Conservation (phyloP, 2,797 vertebrate species). For the Mastacembelus armatus region DNA sequence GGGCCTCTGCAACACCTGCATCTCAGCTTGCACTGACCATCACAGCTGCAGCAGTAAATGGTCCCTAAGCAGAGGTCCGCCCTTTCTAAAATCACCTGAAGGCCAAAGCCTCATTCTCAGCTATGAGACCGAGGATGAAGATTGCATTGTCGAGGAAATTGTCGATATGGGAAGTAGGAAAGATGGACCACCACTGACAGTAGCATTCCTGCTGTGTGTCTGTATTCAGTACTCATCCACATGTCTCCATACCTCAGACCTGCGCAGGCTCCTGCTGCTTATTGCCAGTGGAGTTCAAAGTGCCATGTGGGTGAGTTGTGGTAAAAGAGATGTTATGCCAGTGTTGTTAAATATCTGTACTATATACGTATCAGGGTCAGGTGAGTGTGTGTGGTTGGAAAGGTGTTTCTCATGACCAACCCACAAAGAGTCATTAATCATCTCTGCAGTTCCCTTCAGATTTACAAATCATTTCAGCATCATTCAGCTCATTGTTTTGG, state of each 20-base stretch:
- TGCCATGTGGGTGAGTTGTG: constrained; percentile 82
- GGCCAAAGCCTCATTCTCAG: constrained; percentile 66
- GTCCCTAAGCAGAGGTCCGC: constrained; percentile 10
- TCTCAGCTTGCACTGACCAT: constrained; percentile 26
- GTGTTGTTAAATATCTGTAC: background rate
- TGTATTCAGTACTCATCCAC: constrained; percentile 80
- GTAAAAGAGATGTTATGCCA: background rate
- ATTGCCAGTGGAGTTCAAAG: constrained; percentile 80
- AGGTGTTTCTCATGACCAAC: background rate
- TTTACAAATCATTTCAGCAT: background rate
- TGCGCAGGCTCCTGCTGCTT: constrained; percentile 81
- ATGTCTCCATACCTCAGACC: constrained; percentile 70
- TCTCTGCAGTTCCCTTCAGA: background rate
- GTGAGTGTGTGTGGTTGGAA: background rate
- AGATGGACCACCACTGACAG: constrained; percentile 65
- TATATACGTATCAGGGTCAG: too few relatives aligned
- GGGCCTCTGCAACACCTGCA: constrained; percentile 68
- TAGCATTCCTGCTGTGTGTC: constrained; percentile 78
- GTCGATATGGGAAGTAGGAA: constrained; percentile 50
- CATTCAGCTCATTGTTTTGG: background rate
- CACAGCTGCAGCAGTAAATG: background rate
- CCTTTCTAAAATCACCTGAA: constrained; percentile 58
- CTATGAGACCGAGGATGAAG: constrained; percentile 71
- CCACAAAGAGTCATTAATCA: background rate
- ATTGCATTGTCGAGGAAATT: constrained; percentile 74